Conservation (phyloP, 2,797 vertebrate species). For the Amphiprion clarkii region DNA sequence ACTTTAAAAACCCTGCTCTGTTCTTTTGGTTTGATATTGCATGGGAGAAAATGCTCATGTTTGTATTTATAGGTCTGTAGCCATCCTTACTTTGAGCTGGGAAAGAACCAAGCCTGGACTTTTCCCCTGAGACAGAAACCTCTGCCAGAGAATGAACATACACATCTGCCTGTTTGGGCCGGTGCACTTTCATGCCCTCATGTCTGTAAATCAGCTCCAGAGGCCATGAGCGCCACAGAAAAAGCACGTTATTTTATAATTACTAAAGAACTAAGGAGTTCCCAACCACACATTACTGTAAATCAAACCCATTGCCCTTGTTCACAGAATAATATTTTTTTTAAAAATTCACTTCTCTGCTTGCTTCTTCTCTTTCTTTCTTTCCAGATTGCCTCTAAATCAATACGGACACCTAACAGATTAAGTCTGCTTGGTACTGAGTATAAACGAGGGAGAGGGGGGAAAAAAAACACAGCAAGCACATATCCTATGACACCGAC, state of each 20-base stretch:
- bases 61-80: conserved; percentile 69
- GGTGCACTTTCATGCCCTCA: conserved; percentile 62
- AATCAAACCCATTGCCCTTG: conserved; percentile 72
- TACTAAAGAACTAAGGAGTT: conserved; percentile 73
- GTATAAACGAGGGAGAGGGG: conserved; percentile 37
- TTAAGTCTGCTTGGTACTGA: conserved; percentile 53
- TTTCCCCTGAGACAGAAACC: conserved; percentile 56
- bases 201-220: conserved; percentile 77
- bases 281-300: conserved; percentile 73
- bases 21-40: conserved; percentile 38
- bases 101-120: conserved; percentile 36
- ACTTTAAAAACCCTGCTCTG: conserved; percentile 20
- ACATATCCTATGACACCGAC: conserved; percentile 59
- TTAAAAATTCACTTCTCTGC: conserved; percentile 49
- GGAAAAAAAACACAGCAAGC: conserved; percentile 14
- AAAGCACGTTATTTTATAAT: conserved; percentile 78
- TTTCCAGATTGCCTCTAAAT: conserved; percentile 66
- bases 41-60: conserved; percentile 50
- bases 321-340: conserved; percentile 57
- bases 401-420: conserved; percentile 68
- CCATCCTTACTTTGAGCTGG: conserved; percentile 55
- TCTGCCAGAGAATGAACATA: conserved; percentile 57
- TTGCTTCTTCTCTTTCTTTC: conserved; percentile 59
- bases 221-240: conserved; percentile 56
- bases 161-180: conserved; percentile 57